Evolutionary conservation across 2,888 invertebrate species (phyloP).

Genomic region (Didymodactylos carnosus): DNA sequence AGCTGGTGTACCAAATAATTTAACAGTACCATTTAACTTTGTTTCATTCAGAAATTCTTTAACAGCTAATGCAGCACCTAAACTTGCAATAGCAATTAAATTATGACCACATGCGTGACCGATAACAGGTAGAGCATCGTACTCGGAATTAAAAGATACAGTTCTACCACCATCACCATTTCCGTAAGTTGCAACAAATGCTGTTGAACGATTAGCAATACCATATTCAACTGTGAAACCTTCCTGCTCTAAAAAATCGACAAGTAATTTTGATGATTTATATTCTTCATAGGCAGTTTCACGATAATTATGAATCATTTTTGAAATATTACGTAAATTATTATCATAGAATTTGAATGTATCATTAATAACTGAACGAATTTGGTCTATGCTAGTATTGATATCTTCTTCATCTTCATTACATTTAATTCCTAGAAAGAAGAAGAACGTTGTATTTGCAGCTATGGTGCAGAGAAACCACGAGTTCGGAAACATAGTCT

Average conservation of each 20-base stretch:
- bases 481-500: too few species aligned
- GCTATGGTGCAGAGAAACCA: too few species aligned
- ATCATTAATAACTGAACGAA: too few species aligned
- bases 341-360: too few species aligned
- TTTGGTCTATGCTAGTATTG: too few species aligned
- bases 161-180: neutral
- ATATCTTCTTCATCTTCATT: too few species aligned
- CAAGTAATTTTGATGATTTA: conserved; percentile 20
- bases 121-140: conserved; percentile 3
- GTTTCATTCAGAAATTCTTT: too few species aligned
- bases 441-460: too few species aligned
- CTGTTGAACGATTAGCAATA: conserved; percentile 10
- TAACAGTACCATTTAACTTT: too few species aligned
- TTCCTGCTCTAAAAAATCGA: conserved; percentile 18
- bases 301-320: too few species aligned
- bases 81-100: neutral
- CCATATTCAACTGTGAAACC: conserved; percentile 20
- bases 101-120: conserved; percentile 7
- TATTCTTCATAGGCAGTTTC: conserved; percentile 24
- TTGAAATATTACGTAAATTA: too few species aligned
- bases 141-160: neutral
- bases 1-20: conserved; percentile 25
- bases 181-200: neutral
- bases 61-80: neutral
- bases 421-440: too few species aligned